These are phyloP conservation scores for Murina feae DNA, from an alignment of 2,113 vertebrate genomes.

Conservation along the genomic window DNA sequence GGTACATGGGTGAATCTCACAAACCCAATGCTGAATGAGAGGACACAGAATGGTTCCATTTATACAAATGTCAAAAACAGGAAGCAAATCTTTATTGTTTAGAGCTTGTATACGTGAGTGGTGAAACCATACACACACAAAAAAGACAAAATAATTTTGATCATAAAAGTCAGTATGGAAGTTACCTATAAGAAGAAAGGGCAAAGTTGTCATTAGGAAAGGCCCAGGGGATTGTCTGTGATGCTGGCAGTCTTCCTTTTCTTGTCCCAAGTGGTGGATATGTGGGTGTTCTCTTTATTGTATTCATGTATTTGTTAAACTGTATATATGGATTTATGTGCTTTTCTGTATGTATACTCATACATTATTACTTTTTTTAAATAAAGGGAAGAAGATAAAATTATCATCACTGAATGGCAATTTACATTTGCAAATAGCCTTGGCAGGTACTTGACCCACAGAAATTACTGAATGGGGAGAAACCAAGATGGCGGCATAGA, in stretches of 20 bases:
- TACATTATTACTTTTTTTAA: neutral
- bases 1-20: neutral
- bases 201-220: neutral
- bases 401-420: neutral
- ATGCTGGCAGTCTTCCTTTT: neutral
- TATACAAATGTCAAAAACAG: neutral
- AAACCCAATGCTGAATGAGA: neutral
- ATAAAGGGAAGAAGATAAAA: neutral
- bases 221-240: neutral
- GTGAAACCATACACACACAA: neutral
- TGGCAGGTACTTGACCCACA: neutral
- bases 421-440: neutral
- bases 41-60: neutral
- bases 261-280: neutral
- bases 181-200: neutral
- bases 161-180: rapidly evolving
- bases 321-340: neutral
- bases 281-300: neutral
- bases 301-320: neutral
- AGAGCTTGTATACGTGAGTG: no score
- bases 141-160: neutral
- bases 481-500: no score
- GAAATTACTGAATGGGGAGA: neutral
- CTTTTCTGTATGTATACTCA: neutral
- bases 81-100: neutral